These are phyloP conservation scores for Steinernema feltiae DNA, from an alignment of 1,140 invertebrate species.

Conservation along the genomic window DNA sequence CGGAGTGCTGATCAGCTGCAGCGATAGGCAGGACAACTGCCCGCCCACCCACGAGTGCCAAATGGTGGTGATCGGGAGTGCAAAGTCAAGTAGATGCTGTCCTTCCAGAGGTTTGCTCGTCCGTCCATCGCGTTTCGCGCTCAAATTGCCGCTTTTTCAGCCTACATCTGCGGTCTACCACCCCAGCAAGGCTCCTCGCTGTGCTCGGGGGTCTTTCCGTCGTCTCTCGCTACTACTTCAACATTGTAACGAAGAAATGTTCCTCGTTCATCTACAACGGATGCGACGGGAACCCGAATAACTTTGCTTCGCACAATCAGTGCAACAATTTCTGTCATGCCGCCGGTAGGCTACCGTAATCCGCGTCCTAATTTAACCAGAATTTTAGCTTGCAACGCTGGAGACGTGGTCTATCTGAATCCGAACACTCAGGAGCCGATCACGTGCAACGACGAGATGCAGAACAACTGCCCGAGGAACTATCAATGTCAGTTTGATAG, in stretches of 20 bases:
- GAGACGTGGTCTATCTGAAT: constrained; percentile 35
- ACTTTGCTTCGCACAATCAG: constrained; percentile 30
- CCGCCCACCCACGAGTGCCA: constrained; percentile 35
- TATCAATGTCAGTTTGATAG: constrained; percentile 35
- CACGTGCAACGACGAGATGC: constrained; percentile 33
- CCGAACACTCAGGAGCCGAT: constrained; percentile 31
- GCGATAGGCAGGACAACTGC: constrained; percentile 27
- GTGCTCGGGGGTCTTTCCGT: constrained; percentile 30
- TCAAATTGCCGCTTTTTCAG: constrained; percentile 17
- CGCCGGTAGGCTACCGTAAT: background rate
- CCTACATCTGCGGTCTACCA: constrained; percentile 36
- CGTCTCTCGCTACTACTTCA: constrained; percentile 37
- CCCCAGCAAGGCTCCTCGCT: constrained; percentile 36
- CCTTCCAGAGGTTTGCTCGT: constrained; percentile 25
- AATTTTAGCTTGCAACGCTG: constrained; percentile 29
- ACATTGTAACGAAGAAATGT: constrained; percentile 34
- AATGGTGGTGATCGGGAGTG: constrained; percentile 24
- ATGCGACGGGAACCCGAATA: constrained; percentile 35
- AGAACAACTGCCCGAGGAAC: constrained; percentile 39
- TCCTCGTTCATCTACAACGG: constrained; percentile 35
- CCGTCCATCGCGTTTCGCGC: background rate
- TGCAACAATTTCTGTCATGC: constrained; percentile 39
- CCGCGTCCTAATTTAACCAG: background rate
- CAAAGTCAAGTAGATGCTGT: constrained; percentile 34
- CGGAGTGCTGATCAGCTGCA: constrained; percentile 26